These are phyloP conservation scores for Panulirus ornatus DNA, from an alignment of 1,140 invertebrate genomes.

Conservation along the genomic window DNA sequence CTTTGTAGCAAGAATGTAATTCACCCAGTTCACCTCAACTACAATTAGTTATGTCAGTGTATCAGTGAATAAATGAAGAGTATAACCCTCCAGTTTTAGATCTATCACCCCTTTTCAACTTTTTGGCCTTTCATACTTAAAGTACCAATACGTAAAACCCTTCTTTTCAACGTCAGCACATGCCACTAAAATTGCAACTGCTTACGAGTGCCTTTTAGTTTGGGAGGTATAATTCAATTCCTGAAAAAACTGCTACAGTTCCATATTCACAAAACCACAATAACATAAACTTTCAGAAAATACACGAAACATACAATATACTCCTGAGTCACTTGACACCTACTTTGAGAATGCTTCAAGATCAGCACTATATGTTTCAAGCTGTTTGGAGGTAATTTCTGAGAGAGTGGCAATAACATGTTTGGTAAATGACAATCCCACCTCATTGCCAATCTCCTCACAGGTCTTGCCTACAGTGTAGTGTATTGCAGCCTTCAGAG, in stretches of 20 bases:
- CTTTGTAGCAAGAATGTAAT: too few relatives aligned
- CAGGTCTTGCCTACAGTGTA: slow-evolving; percentile 36
- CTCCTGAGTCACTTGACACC: neutral
- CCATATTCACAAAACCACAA: neutral
- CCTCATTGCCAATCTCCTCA: slow-evolving; percentile 33
- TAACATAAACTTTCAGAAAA: neutral
- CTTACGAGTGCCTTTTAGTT: too few relatives aligned
- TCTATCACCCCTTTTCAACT: too few relatives aligned
- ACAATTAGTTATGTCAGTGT: too few relatives aligned
- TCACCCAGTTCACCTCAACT: too few relatives aligned
- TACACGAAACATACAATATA: too few relatives aligned
- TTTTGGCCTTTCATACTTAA: too few relatives aligned
- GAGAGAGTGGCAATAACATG: slow-evolving; percentile 41
- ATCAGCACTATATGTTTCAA: slow-evolving; percentile 13
- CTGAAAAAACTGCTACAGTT: neutral
- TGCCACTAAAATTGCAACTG: too few relatives aligned
- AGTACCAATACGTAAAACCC: too few relatives aligned
- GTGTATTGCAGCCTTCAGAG: slow-evolving; percentile 43
- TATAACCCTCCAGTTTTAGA: too few relatives aligned
- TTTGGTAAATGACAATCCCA: neutral
- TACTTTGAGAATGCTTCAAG: slow-evolving; percentile 55
- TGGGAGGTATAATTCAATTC: neutral
- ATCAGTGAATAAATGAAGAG: too few relatives aligned
- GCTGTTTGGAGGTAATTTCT: slow-evolving; percentile 36
- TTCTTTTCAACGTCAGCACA: too few relatives aligned